Base-by-base conservation (phyloP, 2,113 vertebrate species). In the Corythornis cristatus region DNA sequence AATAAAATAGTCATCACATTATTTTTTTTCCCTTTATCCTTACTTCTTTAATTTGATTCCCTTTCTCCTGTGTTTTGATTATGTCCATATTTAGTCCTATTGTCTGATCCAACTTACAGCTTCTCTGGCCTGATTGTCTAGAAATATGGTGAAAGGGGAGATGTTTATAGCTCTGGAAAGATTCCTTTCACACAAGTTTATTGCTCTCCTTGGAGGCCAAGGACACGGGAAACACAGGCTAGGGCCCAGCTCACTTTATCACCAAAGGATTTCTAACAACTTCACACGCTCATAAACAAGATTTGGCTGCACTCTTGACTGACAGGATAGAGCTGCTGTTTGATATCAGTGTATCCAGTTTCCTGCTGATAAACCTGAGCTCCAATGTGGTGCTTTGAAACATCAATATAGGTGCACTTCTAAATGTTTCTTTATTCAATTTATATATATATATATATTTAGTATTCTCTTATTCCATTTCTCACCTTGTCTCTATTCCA, bases 231-330 rank as follows among this genome's bases (percentile, higher is more conserved):
- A 96, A 86, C 77, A 50, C 37, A 89, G 80, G 35, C 53, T 81
- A 53, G 5, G 28, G 88, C 60, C 68, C 89, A 90, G 71, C 53
- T 92, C 67, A 61, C 31, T 95, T 93, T 91, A 94, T 92, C 88
- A 92, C 62, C 75, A 86, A 89, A 89, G 72, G 51, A 54, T 80
- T 95, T 93, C 83, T 85, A 70, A 93, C 87, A 95, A 40, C 33
- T 50, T 64, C 40, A 79, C 37, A 48, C 1, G 0, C 53, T 94
- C 56, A 70, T 83, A 88, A 96, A 89, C 48, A 94, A 93, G 94
- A 83, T 93, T 73, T 68, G 22, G 26, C 91, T 93, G 87, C 91
- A 92, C 67, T 90, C 64, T 82, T 93, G 92, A 94, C 90, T 97
- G 91, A 85, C 90, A 92, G 76, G 29, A 50, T 70, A 40, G 82